Percentiles rank a stretch among this genome's conserved stretches.
Conservation (phyloP, 2,888 invertebrate genomes). For the Hypena proboscidalis region DNA sequence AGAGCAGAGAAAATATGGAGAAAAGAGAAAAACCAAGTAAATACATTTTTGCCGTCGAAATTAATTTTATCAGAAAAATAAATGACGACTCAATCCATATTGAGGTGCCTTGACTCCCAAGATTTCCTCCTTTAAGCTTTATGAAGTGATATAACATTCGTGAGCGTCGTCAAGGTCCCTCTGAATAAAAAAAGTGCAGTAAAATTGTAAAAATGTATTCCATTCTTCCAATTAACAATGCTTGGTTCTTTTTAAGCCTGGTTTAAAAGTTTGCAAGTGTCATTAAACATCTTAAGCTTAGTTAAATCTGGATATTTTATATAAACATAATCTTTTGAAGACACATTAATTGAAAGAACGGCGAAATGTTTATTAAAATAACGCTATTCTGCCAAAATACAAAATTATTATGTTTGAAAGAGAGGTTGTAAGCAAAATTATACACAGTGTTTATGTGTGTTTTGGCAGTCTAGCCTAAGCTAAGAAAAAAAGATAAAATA, state of each 20-base stretch:
- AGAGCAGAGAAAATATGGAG: slow-evolving; percentile 93
- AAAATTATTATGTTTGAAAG: slow-evolving; percentile 51
- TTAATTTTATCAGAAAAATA: slow-evolving; percentile 81
- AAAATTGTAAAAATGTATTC: slow-evolving; percentile 73
- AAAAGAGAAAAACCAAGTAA: slow-evolving; percentile 91
- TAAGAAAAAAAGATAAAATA: slow-evolving; percentile 75
- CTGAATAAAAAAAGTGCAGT: slow-evolving; percentile 79
- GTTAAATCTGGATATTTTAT: no score
- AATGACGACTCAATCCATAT: slow-evolving; percentile 78
- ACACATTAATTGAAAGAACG: slow-evolving; percentile 66
- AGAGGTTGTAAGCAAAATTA: slow-evolving; percentile 29
- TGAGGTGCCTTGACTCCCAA: slow-evolving; percentile 77
- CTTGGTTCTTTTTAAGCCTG: no score
- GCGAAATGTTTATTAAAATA: slow-evolving; percentile 60
- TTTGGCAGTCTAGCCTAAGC: slow-evolving; percentile 82
- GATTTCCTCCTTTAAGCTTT: slow-evolving; percentile 26
- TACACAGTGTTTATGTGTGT: slow-evolving; percentile 66
- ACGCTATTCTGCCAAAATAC: slow-evolving; percentile 81
- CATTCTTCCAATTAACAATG: slow-evolving; percentile 70
- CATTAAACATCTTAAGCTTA: no score
- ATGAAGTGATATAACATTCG: slow-evolving; percentile 33
- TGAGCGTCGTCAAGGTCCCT: slow-evolving; percentile 72
- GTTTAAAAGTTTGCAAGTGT: no score
- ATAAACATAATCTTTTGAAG: no score
- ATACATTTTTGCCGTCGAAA: slow-evolving; percentile 86